A percentile compares a stretch with the other conserved stretches of the same genome.
phyloP scores from a whole-genome alignment of 2,113 vertebrate species.

The Balaeniceps rex region DNA sequence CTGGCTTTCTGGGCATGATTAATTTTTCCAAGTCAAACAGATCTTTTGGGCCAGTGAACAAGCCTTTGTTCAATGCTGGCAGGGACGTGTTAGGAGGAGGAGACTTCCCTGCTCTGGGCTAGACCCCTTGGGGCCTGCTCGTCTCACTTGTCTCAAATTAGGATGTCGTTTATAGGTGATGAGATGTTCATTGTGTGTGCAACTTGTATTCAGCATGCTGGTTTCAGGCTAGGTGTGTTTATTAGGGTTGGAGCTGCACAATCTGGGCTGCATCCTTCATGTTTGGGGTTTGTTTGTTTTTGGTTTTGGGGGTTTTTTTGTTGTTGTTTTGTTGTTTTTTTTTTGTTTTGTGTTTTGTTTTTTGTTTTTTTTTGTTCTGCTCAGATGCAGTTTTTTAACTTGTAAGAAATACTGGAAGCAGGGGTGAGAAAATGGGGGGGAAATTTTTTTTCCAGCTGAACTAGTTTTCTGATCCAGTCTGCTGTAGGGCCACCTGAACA shows the following conservation, averaged over 20 bases:
- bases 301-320: not conserved
- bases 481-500: not conserved
- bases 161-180: not conserved
- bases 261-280: not conserved
- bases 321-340: not conserved
- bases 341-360: too few species aligned
- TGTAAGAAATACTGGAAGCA: not conserved
- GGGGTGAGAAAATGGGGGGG: not conserved
- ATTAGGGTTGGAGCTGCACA: not conserved
- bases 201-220: not conserved
- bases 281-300: not conserved
- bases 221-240: not conserved
- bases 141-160: not conserved
- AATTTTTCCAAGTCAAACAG: constrained; percentile 38
- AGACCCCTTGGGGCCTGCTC: not conserved
- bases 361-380: not conserved
- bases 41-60: constrained; percentile 36
- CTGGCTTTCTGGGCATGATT: constrained; percentile 15
- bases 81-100: not conserved
- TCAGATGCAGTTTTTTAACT: not conserved
- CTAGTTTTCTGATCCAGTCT: not conserved
- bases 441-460: not conserved
- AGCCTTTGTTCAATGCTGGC: constrained; percentile 23
- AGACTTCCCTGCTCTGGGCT: not conserved
- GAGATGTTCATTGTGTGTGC: not conserved